A percentile compares a stretch with the other conserved stretches of the same genome.
phyloP scores from a whole-genome alignment of 2,888 invertebrate species.

The Drosophila borborema region DNA sequence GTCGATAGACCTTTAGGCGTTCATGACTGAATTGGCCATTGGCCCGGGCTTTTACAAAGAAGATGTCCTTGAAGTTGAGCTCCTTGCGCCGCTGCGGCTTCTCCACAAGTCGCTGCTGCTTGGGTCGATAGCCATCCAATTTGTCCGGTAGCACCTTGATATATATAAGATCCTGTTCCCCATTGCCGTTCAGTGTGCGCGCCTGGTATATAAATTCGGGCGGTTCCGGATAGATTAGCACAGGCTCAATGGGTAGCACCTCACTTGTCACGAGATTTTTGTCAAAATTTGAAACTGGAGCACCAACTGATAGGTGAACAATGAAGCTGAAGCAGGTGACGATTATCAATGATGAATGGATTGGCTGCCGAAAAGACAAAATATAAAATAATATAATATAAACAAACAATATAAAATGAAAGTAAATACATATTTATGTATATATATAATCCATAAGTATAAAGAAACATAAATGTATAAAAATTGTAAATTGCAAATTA shows the following conservation, averaged over 20 bases:
- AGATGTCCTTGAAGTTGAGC: constrained; percentile 75
- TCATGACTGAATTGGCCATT: constrained; percentile 82
- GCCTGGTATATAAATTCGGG: constrained; percentile 56
- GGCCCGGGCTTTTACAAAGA: constrained; percentile 79
- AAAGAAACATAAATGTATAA: not conserved
- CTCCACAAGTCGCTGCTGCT: constrained; percentile 53
- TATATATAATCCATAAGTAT: no score
- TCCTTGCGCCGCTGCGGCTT: constrained; percentile 51
- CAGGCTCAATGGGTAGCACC: constrained; percentile 77
- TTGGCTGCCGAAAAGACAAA: not conserved
- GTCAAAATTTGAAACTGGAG: constrained; percentile 42
- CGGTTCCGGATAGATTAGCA: constrained; percentile 75
- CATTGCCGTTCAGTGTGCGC: constrained; percentile 55
- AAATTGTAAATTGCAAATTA: not conserved
- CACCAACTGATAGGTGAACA: constrained; percentile 30
- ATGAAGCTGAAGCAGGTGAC: constrained; percentile 20
- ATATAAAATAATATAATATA: no score
- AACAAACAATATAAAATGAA: no score
- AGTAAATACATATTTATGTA: no score
- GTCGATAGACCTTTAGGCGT: constrained; percentile 78
- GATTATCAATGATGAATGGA: constrained; percentile 15
- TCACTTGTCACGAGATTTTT: constrained; percentile 59
- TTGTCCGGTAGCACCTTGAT: constrained; percentile 74
- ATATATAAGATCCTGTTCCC: constrained; percentile 74
- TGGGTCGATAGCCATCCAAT: constrained; percentile 73